A percentile compares a stretch with the other conserved stretches of the same genome.
phyloP scores from a whole-genome alignment of 2,797 vertebrate genomes.

The Glossophaga mutica region DNA sequence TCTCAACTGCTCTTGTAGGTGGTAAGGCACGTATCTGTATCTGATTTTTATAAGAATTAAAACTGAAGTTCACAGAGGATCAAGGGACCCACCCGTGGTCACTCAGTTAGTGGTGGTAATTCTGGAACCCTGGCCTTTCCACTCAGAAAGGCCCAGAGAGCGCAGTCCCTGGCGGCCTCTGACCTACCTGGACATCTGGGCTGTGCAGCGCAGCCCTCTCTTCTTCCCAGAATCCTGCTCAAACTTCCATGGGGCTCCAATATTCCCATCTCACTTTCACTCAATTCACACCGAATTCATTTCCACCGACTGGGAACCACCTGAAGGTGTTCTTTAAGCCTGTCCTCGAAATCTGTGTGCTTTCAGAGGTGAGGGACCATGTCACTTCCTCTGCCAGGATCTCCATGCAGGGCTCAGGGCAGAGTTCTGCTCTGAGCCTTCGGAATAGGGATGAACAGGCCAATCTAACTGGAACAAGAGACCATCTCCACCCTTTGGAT shows the following conservation, averaged over 20 bases:
- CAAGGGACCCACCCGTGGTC: not conserved
- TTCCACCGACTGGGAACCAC: not conserved
- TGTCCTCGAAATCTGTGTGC: not conserved
- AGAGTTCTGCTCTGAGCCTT: not conserved
- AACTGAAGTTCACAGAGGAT: not conserved
- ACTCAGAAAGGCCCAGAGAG: not conserved
- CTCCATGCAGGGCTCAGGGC: not conserved
- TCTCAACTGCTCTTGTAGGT: not conserved
- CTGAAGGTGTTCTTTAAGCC: not conserved
- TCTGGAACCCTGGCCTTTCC: not conserved
- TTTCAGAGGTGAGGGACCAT: not conserved
- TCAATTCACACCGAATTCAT: not conserved
- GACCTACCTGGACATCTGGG: not conserved
- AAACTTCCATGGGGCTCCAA: not conserved
- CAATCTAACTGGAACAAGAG: not conserved
- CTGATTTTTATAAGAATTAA: not conserved
- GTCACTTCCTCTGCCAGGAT: not conserved
- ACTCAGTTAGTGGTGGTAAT: not conserved
- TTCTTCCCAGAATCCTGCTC: not conserved
- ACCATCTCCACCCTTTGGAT: not conserved
- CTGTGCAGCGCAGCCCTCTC: not conserved
- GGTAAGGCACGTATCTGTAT: not conserved
- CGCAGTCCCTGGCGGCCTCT: not conserved
- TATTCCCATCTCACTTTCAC: not conserved
- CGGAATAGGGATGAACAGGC: not conserved